Conservation (phyloP, 2,888 invertebrate genomes). For the Torymus auratus region DNA sequence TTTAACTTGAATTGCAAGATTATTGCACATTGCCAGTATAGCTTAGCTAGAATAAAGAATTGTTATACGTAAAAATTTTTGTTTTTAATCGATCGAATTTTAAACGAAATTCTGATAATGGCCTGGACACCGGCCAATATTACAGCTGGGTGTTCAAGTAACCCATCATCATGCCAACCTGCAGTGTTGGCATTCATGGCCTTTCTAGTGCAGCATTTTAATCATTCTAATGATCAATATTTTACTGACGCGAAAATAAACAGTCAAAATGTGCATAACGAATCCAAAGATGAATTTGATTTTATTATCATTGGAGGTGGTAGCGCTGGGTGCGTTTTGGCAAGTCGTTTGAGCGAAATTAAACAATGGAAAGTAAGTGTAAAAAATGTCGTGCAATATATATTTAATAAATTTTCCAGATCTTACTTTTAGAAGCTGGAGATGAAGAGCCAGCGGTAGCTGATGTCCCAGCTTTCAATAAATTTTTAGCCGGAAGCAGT, state of each 20-base stretch:
- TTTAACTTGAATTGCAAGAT: too few species aligned
- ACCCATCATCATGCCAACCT: constrained; percentile 29
- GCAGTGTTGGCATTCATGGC: constrained; percentile 22
- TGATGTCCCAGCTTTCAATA: constrained; percentile 2
- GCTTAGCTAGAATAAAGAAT: too few species aligned
- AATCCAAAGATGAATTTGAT: constrained; percentile 11
- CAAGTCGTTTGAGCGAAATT: constrained; percentile 24
- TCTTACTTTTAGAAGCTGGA: too few species aligned
- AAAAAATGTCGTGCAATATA: not conserved
- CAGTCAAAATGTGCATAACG: not conserved
- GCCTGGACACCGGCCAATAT: constrained; percentile 28
- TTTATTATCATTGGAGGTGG: constrained; percentile 31
- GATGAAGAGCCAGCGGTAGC: constrained; percentile 20
- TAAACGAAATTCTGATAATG: not conserved
- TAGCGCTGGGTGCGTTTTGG: constrained; percentile 18
- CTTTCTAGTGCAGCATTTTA: constrained; percentile 19
- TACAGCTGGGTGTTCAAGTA: not conserved
- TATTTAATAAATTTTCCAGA: not conserved
- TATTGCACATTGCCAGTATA: too few species aligned
- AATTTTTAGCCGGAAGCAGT: not conserved
- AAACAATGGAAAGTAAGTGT: constrained; percentile 19
- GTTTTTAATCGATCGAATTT: too few species aligned
- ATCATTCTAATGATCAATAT: constrained; percentile 5
- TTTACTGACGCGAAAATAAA: not conserved
- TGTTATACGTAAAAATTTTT: too few species aligned